Evolutionary conservation across 64 coral and sea anemone species (phyloP).

Genomic region (Acropora tenuis): DNA sequence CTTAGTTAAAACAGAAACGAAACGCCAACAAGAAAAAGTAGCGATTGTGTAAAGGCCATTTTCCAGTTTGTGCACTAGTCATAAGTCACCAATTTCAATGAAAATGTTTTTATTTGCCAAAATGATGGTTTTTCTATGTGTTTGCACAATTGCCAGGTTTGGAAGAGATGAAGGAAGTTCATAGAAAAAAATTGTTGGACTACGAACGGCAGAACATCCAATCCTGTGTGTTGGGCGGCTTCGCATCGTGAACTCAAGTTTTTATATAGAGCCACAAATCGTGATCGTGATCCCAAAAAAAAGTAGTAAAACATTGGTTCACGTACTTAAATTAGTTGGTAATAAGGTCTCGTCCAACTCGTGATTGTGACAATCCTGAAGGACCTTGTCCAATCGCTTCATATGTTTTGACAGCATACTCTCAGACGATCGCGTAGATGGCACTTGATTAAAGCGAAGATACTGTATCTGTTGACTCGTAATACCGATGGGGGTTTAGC

Average conservation of each 20-base stretch:
- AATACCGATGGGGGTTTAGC: not conserved
- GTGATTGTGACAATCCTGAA: not conserved
- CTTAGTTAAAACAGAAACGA: not conserved
- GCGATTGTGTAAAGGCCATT: not conserved
- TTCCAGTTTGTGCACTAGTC: too few species aligned
- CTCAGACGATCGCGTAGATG: not conserved
- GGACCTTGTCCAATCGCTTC: not conserved
- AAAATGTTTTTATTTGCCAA: too few species aligned
- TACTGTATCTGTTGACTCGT: not conserved
- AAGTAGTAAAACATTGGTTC: not conserved
- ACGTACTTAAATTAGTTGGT: not conserved
- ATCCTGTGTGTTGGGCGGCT: too few species aligned
- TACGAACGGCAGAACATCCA: too few species aligned
- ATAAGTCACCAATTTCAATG: too few species aligned
- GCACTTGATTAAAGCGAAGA: not conserved
- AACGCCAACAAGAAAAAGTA: not conserved
- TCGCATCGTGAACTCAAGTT: not conserved
- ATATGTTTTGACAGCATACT: not conserved
- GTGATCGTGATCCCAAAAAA: not conserved
- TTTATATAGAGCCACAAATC: not conserved
- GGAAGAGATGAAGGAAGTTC: too few species aligned
- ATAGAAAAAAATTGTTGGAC: too few species aligned
- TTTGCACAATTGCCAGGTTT: too few species aligned
- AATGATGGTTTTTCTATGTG: too few species aligned
- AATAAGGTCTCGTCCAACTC: not conserved